Evolutionary conservation across 2,797 vertebrate genomes (phyloP).

Genomic region (Pangasius krempfi): DNA sequence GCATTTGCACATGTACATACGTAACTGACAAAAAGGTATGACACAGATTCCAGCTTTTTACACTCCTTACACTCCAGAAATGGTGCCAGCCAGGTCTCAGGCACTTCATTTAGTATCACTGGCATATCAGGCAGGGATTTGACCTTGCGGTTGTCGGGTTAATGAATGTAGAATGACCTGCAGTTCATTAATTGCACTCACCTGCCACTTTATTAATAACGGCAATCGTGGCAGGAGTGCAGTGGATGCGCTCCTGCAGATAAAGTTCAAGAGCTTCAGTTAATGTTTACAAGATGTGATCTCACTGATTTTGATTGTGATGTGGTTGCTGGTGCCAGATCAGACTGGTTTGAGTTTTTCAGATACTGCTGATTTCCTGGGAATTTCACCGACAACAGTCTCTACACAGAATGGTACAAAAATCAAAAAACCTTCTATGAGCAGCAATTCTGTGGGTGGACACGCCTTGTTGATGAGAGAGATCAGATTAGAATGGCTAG

Average conservation of each 20-base stretch:
- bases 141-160: not conserved
- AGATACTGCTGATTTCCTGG: not conserved
- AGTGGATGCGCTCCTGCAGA: not conserved
- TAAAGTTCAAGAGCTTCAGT: not conserved
- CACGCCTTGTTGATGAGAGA: not conserved
- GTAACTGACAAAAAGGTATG: not conserved
- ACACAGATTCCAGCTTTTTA: not conserved
- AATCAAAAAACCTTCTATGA: not conserved
- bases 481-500: not conserved
- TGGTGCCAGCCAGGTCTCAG: not conserved
- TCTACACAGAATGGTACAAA: not conserved
- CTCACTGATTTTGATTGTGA: not conserved
- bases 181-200: not conserved
- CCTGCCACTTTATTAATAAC: not conserved
- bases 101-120: not conserved
- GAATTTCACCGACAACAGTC: not conserved
- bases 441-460: not conserved
- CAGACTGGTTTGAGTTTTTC: not conserved
- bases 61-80: not conserved
- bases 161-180: not conserved
- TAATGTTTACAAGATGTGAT: constrained; percentile 2
- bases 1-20: not conserved
- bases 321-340: not conserved
- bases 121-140: not conserved
- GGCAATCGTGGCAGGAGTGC: not conserved